Evolutionary conservation across 2,797 vertebrate species (phyloP).

Genomic region (Falco cherrug): DNA sequence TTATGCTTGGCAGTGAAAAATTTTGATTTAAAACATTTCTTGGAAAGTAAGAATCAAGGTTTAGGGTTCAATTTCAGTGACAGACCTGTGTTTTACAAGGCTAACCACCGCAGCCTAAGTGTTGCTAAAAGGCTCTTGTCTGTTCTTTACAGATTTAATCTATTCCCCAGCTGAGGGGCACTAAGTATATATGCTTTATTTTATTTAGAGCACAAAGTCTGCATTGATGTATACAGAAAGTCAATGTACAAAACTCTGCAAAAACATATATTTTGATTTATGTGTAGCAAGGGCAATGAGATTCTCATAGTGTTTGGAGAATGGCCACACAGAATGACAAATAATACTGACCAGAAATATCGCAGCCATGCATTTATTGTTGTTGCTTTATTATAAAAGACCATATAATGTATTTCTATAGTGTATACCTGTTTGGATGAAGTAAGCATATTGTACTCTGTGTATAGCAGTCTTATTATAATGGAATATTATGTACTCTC

Average conservation of each 20-base stretch:
- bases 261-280: not conserved
- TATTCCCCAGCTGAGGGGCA: not conserved
- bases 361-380: not conserved
- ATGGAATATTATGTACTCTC: not conserved
- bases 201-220: not conserved
- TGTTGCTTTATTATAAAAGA: not conserved
- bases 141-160: not conserved
- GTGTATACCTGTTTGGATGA: not conserved
- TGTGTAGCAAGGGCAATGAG: not conserved
- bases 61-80: not conserved
- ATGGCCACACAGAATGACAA: not conserved
- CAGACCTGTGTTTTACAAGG: not conserved
- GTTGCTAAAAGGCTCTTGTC: not conserved
- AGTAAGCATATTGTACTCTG: not conserved
- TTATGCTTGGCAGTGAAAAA: not conserved
- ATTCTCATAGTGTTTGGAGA: not conserved
- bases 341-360: not conserved
- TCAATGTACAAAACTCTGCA: not conserved
- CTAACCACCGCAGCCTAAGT: not conserved
- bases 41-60: not conserved
- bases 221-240: not conserved
- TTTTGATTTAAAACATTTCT: not conserved
- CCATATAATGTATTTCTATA: not conserved
- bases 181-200: not conserved
- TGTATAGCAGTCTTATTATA: not conserved